A percentile compares a stretch with the other conserved stretches of the same genome.
Conservation (phyloP, 1,140 invertebrate genomes). For the Neoseiulus cucumeris region DNA sequence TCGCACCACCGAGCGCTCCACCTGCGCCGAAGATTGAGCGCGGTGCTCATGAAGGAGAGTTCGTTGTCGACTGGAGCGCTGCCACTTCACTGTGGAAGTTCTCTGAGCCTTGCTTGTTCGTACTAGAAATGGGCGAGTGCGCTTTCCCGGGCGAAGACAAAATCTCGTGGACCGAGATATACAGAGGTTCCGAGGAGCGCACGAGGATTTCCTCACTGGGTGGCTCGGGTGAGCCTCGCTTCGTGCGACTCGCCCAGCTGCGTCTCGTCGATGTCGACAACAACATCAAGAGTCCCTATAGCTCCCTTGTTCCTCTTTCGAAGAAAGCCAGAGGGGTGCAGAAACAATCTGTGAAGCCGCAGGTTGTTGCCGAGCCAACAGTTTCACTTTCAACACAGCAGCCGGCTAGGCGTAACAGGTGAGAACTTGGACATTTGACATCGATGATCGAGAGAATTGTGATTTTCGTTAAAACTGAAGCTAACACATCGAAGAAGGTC, state of each 20-base stretch:
- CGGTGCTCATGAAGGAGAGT: constrained; percentile 25
- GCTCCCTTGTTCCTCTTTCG: not conserved
- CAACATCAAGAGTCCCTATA: constrained; percentile 1
- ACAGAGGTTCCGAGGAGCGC: constrained; percentile 2
- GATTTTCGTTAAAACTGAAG: not conserved
- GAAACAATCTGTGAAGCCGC: not conserved
- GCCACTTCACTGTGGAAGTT: constrained; percentile 8
- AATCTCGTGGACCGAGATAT: constrained; percentile 17
- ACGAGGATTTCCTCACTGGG: not conserved
- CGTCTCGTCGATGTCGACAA: constrained; percentile 3
- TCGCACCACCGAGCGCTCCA: not conserved
- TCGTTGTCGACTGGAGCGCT: constrained; percentile 36
- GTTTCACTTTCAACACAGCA: not conserved
- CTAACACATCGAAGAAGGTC: not conserved
- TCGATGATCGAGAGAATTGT: not conserved
- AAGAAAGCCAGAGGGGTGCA: not conserved
- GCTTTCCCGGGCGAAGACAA: constrained; percentile 21
- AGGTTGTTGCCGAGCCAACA: constrained; percentile 5
- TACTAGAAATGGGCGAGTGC: constrained; percentile 30
- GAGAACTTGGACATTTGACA: not conserved
- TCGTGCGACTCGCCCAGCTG: constrained; percentile 7
- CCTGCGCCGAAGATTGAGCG: constrained; percentile 36
- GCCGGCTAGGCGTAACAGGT: constrained; percentile 3
- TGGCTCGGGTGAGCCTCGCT: not conserved
- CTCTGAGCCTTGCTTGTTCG: not conserved